Conservation (phyloP, 2,113 vertebrate genomes). For the Cichladusa arquata region DNA sequence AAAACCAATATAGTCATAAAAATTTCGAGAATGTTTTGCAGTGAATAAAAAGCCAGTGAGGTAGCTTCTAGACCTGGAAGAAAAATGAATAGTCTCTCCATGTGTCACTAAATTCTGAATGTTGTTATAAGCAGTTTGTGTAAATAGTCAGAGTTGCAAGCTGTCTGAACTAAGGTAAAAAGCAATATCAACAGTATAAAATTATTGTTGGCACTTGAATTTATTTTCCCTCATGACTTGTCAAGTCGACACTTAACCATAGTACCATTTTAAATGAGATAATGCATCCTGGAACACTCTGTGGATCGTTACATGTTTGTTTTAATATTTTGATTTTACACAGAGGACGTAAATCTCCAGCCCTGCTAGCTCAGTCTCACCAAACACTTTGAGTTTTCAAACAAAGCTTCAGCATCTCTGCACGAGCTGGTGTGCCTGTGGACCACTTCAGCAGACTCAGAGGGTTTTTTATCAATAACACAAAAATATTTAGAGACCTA, state of each 20-base stretch:
- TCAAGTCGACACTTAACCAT: not conserved
- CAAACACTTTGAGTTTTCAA: not conserved
- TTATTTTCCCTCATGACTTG: not conserved
- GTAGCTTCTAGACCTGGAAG: not conserved
- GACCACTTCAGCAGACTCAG: not conserved
- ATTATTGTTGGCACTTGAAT: not conserved
- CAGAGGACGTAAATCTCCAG: not conserved
- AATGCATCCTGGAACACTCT: not conserved
- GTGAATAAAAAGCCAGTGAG: not conserved
- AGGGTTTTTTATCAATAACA: not conserved
- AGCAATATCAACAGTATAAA: not conserved
- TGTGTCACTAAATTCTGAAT: not conserved
- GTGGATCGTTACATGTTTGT: accelerated
- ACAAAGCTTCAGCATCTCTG: not conserved
- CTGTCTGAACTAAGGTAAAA: not conserved
- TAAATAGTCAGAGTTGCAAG: not conserved
- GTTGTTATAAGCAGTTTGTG: not conserved
- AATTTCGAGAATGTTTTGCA: not conserved
- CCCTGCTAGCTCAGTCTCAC: not conserved
- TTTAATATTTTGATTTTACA: not conserved
- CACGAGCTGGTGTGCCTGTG: not conserved
- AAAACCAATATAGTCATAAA: not conserved
- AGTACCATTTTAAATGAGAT: not conserved
- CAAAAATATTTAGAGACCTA: not conserved
- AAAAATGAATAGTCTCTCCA: not conserved